Conservation (phyloP, 2,113 vertebrate genomes). For the Lampris megalopsis region DNA sequence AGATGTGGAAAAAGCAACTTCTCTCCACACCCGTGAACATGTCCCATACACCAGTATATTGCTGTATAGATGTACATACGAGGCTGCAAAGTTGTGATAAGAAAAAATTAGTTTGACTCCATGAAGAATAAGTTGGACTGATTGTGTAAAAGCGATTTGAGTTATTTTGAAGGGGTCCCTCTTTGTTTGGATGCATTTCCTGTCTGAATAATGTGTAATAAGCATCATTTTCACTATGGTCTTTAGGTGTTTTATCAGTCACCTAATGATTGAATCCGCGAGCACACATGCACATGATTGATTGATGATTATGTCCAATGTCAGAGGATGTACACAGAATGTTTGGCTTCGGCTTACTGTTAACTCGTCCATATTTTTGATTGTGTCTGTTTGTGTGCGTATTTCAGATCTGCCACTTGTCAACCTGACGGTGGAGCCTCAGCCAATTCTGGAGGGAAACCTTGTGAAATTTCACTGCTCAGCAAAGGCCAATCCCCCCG, state of each 20-base stretch:
- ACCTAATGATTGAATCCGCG: too few relatives aligned
- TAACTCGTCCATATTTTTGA: slow-evolving; percentile 37
- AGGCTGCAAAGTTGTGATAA: slow-evolving; percentile 16
- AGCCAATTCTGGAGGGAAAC: slow-evolving; percentile 94
- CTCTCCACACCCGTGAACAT: slow-evolving; percentile 46
- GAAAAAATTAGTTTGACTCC: not conserved
- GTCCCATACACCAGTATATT: not conserved
- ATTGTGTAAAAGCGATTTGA: too few relatives aligned
- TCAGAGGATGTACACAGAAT: slow-evolving; percentile 24
- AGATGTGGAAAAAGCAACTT: slow-evolving; percentile 1
- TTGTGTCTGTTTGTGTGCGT: slow-evolving; percentile 44
- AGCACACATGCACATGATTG: too few relatives aligned
- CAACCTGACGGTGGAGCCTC: slow-evolving; percentile 95
- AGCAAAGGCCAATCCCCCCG: slow-evolving; percentile 96
- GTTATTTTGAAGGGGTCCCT: not conserved
- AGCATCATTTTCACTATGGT: too few relatives aligned
- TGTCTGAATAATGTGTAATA: too few relatives aligned
- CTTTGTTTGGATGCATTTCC: too few relatives aligned
- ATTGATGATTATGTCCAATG: not conserved
- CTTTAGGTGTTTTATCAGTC: too few relatives aligned
- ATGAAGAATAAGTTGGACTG: slow-evolving; percentile 6
- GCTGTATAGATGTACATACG: slow-evolving; percentile 22
- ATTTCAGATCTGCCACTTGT: slow-evolving; percentile 93
- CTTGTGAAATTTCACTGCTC: slow-evolving; percentile 95
- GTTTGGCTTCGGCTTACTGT: slow-evolving; percentile 31